Evolutionary conservation across 2,888 invertebrate species (phyloP).

Genomic region (Latrodectus elegans): DNA sequence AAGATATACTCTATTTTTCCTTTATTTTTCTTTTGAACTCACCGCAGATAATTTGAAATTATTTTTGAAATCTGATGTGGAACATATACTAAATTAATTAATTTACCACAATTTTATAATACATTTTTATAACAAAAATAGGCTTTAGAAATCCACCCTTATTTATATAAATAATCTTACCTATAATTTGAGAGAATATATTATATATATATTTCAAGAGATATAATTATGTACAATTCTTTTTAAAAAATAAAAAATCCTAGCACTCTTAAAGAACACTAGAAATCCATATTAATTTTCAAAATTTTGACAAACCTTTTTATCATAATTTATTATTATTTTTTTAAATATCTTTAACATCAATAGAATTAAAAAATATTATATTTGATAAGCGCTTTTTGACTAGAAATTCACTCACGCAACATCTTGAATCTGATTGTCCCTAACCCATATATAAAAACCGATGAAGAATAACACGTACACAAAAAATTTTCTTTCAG

Average conservation of each 20-base stretch:
- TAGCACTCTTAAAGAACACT: constrained; percentile 53
- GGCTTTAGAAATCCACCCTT: neutral
- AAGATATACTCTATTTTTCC: too few relatives aligned
- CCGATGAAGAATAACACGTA: constrained; percentile 66
- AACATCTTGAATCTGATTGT: constrained; percentile 69
- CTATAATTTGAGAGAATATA: constrained; percentile 38
- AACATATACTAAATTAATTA: too few relatives aligned
- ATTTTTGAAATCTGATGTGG: too few relatives aligned
- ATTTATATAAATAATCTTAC: constrained; percentile 2
- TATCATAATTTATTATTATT: constrained; percentile 32
- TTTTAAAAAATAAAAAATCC: constrained; percentile 66
- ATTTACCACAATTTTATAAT: too few relatives aligned
- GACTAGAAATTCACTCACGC: constrained; percentile 69
- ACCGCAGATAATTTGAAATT: too few relatives aligned
- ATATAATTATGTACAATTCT: constrained; percentile 62
- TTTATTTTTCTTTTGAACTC: too few relatives aligned
- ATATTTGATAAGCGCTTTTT: constrained; percentile 64
- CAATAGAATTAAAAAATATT: constrained; percentile 67
- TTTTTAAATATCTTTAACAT: constrained; percentile 59
- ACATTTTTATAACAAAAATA: too few relatives aligned
- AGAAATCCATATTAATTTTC: constrained; percentile 59
- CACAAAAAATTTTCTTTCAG: constrained; percentile 60
- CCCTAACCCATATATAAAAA: constrained; percentile 67
- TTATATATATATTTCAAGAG: constrained; percentile 56
- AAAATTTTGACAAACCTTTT: constrained; percentile 59